phyloP scores from a whole-genome alignment of 1,140 invertebrate species.

The Camponotus floridanus region DNA sequence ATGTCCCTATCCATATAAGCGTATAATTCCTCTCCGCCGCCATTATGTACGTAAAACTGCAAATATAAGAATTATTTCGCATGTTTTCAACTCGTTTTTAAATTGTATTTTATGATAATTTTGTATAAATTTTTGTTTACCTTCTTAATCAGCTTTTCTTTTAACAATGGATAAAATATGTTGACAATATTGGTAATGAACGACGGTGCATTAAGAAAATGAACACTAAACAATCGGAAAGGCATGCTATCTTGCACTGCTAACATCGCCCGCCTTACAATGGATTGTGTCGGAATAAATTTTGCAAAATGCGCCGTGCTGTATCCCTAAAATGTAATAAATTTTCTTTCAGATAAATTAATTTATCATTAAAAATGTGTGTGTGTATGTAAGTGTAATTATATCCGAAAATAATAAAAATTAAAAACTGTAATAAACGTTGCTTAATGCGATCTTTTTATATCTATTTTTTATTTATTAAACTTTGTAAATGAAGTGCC shows the following conservation, averaged over 20 bases:
- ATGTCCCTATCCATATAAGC: slow-evolving; percentile 84
- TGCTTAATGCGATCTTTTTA: neutral
- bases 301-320: slow-evolving; percentile 82
- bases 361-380: neutral
- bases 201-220: slow-evolving; percentile 81
- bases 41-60: slow-evolving; percentile 79
- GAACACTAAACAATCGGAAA: slow-evolving; percentile 80
- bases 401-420: neutral
- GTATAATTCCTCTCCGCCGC: slow-evolving; percentile 80
- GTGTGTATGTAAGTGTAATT: neutral
- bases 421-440: neutral
- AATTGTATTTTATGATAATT: neutral
- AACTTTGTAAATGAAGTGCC: neutral
- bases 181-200: slow-evolving; percentile 81
- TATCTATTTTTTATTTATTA: neutral
- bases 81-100: neutral
- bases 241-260: slow-evolving; percentile 85
- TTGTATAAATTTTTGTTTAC: slow-evolving; percentile 68
- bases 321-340: slow-evolving; percentile 76
- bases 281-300: slow-evolving; percentile 80
- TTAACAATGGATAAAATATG: slow-evolving; percentile 83
- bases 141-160: slow-evolving; percentile 83
- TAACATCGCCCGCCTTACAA: slow-evolving; percentile 81
- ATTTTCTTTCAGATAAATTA: neutral
- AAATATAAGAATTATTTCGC: slow-evolving; percentile 25